phyloP scores from a whole-genome alignment of 2,113 vertebrate species.

The Alligator sinensis region DNA sequence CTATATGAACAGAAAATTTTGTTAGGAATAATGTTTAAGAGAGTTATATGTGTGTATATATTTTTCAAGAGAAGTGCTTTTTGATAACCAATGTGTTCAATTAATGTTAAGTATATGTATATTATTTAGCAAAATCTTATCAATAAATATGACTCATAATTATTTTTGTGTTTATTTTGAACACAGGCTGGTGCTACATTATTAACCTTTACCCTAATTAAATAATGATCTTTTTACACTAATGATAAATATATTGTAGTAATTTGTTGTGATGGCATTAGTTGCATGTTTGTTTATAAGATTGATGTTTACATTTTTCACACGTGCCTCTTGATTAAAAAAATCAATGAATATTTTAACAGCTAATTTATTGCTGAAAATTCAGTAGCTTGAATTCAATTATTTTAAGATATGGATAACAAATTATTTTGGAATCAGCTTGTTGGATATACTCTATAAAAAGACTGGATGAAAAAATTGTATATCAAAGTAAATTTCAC shows the following conservation, averaged over 20 bases:
- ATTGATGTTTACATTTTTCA: slow-evolving; percentile 79
- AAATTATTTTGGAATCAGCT: slow-evolving; percentile 70
- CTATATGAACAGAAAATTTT: slow-evolving; percentile 42
- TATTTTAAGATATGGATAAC: slow-evolving; percentile 65
- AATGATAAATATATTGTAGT: slow-evolving; percentile 48
- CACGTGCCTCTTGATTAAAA: slow-evolving; percentile 72
- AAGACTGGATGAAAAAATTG: slow-evolving; percentile 60
- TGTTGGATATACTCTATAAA: slow-evolving; percentile 64
- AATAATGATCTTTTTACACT: slow-evolving; percentile 48
- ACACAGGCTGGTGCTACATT: slow-evolving; percentile 59
- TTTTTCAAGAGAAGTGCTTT: slow-evolving; percentile 54
- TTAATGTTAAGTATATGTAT: slow-evolving; percentile 56
- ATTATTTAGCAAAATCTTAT: slow-evolving; percentile 64
- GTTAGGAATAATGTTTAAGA: slow-evolving; percentile 31
- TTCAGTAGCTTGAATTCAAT: slow-evolving; percentile 62
- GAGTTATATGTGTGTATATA: slow-evolving; percentile 45
- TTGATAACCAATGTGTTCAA: slow-evolving; percentile 43
- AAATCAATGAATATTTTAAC: slow-evolving; percentile 69
- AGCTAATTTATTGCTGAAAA: slow-evolving; percentile 70
- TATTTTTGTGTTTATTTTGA: slow-evolving; percentile 77
- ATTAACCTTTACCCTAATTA: slow-evolving; percentile 49
- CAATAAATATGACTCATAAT: slow-evolving; percentile 73
- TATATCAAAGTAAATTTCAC: slow-evolving; percentile 72
- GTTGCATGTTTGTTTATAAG: slow-evolving; percentile 73
- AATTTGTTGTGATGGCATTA: slow-evolving; percentile 66